phyloP scores from a whole-genome alignment of 2,888 invertebrate genomes.

The Cheiracanthium punctorium region DNA sequence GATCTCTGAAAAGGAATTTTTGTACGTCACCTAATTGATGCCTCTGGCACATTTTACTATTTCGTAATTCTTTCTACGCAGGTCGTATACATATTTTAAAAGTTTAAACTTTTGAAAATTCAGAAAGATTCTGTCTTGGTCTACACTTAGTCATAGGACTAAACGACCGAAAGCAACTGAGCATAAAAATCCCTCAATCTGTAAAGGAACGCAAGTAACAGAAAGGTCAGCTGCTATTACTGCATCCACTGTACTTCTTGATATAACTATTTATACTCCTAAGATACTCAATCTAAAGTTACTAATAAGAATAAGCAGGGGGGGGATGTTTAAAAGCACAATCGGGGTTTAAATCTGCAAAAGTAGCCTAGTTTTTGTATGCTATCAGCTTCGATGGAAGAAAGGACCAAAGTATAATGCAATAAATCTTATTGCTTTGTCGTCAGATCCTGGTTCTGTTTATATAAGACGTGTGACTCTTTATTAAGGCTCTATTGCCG shows the following conservation, averaged over 20 bases:
- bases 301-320: conserved; percentile 16
- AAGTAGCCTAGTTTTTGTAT: conserved; percentile 1
- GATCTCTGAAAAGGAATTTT: too few relatives aligned
- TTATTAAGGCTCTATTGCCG: not conserved
- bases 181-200: too few relatives aligned
- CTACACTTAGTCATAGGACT: too few relatives aligned
- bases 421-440: not conserved
- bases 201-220: too few relatives aligned
- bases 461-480: not conserved
- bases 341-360: not conserved
- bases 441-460: conserved; percentile 20
- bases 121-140: too few relatives aligned
- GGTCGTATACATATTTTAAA: too few relatives aligned
- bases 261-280: not conserved
- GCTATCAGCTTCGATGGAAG: conserved; percentile 5
- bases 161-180: too few relatives aligned
- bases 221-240: conserved; percentile 9
- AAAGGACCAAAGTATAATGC: conserved; percentile 12
- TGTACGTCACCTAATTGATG: too few relatives aligned
- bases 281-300: conserved; percentile 14
- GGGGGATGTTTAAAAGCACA: conserved; percentile 2
- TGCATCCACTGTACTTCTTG: conserved; percentile 8
- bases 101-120: too few relatives aligned
- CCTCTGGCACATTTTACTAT: too few relatives aligned
- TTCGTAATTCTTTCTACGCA: too few relatives aligned